Evolutionary conservation across 2,888 invertebrate genomes (phyloP), one percentile per base, ranked within the genome.

Genomic region (Hipparchia sbordonii): DNA sequence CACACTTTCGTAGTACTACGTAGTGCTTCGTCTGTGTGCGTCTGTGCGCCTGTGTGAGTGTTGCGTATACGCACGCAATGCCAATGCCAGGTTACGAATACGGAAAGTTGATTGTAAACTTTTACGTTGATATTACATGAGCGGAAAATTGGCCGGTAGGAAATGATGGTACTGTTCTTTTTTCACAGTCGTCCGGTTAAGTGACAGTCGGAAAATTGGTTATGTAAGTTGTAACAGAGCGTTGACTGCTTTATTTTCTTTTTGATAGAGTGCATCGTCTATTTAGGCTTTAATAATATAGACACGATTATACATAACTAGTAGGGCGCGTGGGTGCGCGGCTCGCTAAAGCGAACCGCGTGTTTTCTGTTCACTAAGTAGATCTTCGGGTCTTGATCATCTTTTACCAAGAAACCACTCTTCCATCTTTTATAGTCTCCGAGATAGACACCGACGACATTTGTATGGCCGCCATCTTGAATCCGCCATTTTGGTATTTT

Each of bases 61-160:
- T 92, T 93, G 93, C 93, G 93, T 89, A 85, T 86, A 85, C 88
- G 90, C 91, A 91, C 85, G 93, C 93, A 93, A 93, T 91, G 92
- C 91, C 93, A 92, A 87, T 91, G 92, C 86, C 91, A 88, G 87
- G 87, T 92, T 91, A 91, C 88, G 90, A 81, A 76, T 80, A 80
- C 88, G 89, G 92, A 91, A 91, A 90, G 87, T 84, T 84, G 82
- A 82, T 84, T 85, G 81, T 84, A 82, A 85, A 84, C 84, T 82
- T 86, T 83, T 84, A 85, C 88, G 86, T 85, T 87, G 87, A 87
- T 85, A 88, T 92, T 91, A 91, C 89, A 91, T 88, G 87, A 88
- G 82, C 92, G 92, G 92, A 90, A 92, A 91, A 89, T 86, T 84
- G 73, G 74, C 77, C 76, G 79, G 78, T 76, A 81, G 82, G 82